Base-by-base conservation (phyloP, 1,140 invertebrate genomes). In the Sarcophaga peregrina region DNA sequence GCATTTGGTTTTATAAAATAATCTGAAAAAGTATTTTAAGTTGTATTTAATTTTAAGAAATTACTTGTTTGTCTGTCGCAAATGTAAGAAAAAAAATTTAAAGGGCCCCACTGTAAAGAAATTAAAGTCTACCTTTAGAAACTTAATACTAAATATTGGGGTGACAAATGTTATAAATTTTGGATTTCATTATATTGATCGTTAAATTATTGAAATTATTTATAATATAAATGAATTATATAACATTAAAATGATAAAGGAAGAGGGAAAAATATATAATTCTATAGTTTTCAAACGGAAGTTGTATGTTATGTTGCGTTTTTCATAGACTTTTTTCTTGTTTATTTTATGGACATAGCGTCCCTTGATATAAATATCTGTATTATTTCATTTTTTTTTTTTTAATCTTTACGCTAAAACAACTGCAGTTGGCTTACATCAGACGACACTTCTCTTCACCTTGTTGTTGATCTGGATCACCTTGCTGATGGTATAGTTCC, bases 401-500 rank as follows among this genome's bases (percentile, higher is more conserved):
- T 50, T 78, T 52, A 78, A 78, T 50, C 17, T 78, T 52, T 47
- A 78, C n/a, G 47, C 50, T 78, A 78, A 78, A 78, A 78, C 52
- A 47, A 50, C 75, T 75, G 73, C 17, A 20, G 75, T 47, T 52
- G 9, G 20, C 25, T 93, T 91, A 94, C 94, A 94, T 94, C 85
- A 94, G 87, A 85, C 91, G 87, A 89, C 94, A 94, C 85, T 92
- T 92, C 82, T 92, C 91, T 84, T 93, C 93, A 81, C 92, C 91
- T 86, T 92, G 92, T 47, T 82, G 85, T 1, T 88, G 88, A 17
- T 82, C 62, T 5, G 92, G 93, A 87, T 94, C 93, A 10, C 93
- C 94, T 87, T 93, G 93, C 85, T 94, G 94, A 86, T 95, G 94
- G 84, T 94, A 94, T 52, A 95, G 90, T 82, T 95, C 94, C 88